Evolutionary conservation across 2,113 vertebrate genomes (phyloP).

Genomic region (Epinephelus fuscoguttatus): DNA sequence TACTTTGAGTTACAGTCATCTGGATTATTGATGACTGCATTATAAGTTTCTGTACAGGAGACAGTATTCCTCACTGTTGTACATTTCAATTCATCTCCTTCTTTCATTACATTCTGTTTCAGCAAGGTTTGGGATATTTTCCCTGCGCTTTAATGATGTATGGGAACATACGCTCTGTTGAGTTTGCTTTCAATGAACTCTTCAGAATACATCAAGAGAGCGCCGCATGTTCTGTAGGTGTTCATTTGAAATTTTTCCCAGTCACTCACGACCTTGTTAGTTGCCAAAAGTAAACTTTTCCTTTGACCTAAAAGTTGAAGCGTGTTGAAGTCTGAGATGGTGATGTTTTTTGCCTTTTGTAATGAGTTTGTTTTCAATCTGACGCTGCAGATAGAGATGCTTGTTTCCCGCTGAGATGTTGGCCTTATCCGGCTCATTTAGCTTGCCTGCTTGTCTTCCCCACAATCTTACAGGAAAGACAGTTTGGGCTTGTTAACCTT

Average conservation of each 20-base stretch:
- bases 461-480: neutral
- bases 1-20: neutral
- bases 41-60: neutral
- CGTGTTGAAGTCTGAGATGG: neutral
- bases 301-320: slow-evolving; percentile 28
- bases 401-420: neutral
- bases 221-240: slow-evolving; percentile 18
- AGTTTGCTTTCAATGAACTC: slow-evolving; percentile 34
- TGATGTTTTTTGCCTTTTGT: neutral
- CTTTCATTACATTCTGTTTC: neutral
- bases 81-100: neutral
- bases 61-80: neutral
- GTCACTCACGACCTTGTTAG: slow-evolving; percentile 23
- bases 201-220: slow-evolving; percentile 29
- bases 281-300: slow-evolving; percentile 40
- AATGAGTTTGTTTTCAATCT: neutral
- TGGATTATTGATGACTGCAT: neutral
- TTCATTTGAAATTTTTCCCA: slow-evolving; percentile 40
- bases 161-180: slow-evolving; percentile 6
- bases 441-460: neutral
- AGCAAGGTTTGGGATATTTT: neutral
- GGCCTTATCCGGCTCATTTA: slow-evolving; percentile 1
- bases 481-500: slow-evolving; percentile 3
- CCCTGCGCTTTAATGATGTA: slow-evolving; percentile 28
- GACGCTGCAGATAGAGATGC: too few species aligned